phyloP scores from a whole-genome alignment of 2,797 vertebrate species.

The Mastacembelus armatus region DNA sequence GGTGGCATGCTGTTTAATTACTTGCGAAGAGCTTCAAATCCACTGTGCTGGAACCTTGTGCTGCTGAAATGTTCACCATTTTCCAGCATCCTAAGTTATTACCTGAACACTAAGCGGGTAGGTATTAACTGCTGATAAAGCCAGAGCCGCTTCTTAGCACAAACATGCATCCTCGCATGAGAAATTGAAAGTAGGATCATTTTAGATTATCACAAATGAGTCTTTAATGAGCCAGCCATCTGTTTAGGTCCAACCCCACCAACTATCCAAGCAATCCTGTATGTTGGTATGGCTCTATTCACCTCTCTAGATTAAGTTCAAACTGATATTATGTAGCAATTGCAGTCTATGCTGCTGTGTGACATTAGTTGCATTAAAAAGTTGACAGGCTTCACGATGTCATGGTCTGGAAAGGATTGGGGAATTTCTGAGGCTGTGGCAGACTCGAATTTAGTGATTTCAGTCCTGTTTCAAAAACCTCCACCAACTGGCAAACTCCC shows the following conservation, averaged over 20 bases:
- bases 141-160: constrained; percentile 54
- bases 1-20: constrained; percentile 82
- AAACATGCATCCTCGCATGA: constrained; percentile 56
- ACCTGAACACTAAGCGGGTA: constrained; percentile 70
- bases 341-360: constrained; percentile 8
- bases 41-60: constrained; percentile 66
- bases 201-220: constrained; percentile 74
- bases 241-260: constrained; percentile 53
- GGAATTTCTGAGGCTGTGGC: constrained; percentile 42
- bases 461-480: constrained; percentile 58
- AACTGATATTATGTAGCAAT: constrained; percentile 29
- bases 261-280: constrained; percentile 37
- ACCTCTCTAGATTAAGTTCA: constrained; percentile 26
- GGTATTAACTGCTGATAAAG: constrained; percentile 72
- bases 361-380: constrained; percentile 42
- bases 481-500: constrained; percentile 62
- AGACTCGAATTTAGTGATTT: constrained; percentile 58
- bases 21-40: constrained; percentile 78
- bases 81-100: constrained; percentile 72
- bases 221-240: constrained; percentile 71
- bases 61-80: constrained; percentile 65
- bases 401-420: constrained; percentile 51
- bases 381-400: constrained; percentile 52
- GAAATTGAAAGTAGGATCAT: constrained; percentile 72
- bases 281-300: constrained; percentile 41